phyloP scores from a whole-genome alignment of 2,888 invertebrate species.

The Drosophila colorata region DNA sequence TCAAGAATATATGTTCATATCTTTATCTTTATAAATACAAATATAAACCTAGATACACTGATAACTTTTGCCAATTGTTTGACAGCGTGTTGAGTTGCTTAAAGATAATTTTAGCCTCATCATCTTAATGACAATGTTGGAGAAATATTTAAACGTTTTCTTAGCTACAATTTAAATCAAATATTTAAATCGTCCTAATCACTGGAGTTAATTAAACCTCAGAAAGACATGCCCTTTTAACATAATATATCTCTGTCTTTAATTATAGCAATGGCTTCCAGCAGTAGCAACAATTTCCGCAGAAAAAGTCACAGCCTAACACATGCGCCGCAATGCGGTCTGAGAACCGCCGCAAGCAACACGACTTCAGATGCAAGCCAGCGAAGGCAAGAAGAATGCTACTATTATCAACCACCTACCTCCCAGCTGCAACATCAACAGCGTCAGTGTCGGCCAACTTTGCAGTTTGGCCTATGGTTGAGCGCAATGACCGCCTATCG shows the following conservation, averaged over 20 bases:
- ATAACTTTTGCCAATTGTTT: too few species aligned
- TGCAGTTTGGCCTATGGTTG: conserved; percentile 64
- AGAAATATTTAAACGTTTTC: too few species aligned
- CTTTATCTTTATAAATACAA: too few species aligned
- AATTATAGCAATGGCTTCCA: conserved; percentile 84
- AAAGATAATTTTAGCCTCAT: too few species aligned
- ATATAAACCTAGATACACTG: too few species aligned
- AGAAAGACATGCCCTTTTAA: conserved; percentile 13
- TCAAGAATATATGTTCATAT: too few species aligned
- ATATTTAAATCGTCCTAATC: neutral
- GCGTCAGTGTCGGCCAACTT: conserved; percentile 53
- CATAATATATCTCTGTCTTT: conserved; percentile 35
- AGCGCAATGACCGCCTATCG: conserved; percentile 82
- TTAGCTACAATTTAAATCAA: neutral
- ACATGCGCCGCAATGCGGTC: conserved; percentile 71
- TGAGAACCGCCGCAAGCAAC: conserved; percentile 59
- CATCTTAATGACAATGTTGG: neutral
- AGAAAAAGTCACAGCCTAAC: conserved; percentile 66
- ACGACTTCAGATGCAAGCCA: conserved; percentile 45
- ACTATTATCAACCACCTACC: conserved; percentile 74
- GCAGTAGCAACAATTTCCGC: conserved; percentile 67
- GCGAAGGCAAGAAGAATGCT: conserved; percentile 68
- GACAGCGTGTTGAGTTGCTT: too few species aligned
- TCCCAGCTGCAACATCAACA: conserved; percentile 56
- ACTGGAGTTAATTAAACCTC: neutral